Base-by-base conservation (phyloP, 2,888 invertebrate species). In the Eupsilia transversa region DNA sequence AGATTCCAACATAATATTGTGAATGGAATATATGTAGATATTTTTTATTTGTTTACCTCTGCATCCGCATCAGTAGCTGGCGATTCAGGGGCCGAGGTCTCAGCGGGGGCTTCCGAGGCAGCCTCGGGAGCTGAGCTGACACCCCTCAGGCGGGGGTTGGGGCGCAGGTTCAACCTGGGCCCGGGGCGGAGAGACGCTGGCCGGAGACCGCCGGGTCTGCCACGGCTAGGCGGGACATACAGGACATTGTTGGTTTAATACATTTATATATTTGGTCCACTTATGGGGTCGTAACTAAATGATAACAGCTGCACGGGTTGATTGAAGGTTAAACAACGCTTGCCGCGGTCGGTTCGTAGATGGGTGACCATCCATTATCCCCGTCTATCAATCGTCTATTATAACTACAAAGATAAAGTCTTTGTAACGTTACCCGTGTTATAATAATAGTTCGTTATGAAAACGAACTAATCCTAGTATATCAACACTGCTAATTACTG, bases 131-230 rank as follows among this genome's bases (percentile, higher is more conserved):
- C 94, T 0, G 96, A 86, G 71, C 87, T 96, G 0, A 96, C 96
- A 2, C 97, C 96, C 88, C 97, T 95, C 72, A 95, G 92, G 91
- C 97, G 81, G 3, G 93, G 91, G 85, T 80, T 93, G 14, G 95
- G 92, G 2, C 95, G 91, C 70, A 97, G 92, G 90, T 97, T 97
- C 64, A 98, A 94, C 87, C 97, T 97, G 3, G 97, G 97, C 3
- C 97, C 97, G 0, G 98, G 98, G 73, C 98, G 95, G 68, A 97
- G 94, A 0, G 97, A 97, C 69, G 92, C 91, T 2, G 94, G 94
- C 56, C 97, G 91, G 2, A 95, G 84, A 10, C 94, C 95, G 0
- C 94, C 95, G 0, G 96, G 96, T 59, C 95, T 90, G 76, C 95
- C 94, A 71, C 96, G 96, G 41, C 95, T 94, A 72, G 49, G 35